Base-by-base conservation (phyloP, 2,113 vertebrate genomes). In the Passer montanus region DNA sequence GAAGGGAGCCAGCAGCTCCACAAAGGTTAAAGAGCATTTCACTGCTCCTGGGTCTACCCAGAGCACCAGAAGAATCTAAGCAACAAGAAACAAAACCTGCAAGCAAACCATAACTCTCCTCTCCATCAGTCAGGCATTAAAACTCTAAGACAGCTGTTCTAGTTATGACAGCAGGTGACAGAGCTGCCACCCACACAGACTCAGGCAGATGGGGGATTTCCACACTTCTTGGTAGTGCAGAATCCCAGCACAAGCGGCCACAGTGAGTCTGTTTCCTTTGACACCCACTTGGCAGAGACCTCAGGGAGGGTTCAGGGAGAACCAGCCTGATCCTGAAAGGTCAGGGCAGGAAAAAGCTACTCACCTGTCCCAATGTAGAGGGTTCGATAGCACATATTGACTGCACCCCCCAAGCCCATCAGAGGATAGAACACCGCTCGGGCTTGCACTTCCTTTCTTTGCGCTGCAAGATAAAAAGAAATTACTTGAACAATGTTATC, bases 301-400 rank as follows among this genome's bases (percentile, higher is more conserved):
- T 30, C 0, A 5, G 52, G 58, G 47, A 84, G 37, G 44, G 69
- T 33, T 37, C 75, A 75, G 62, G 50, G 21, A 90, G 59, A 95
- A 77, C 63, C 50, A 77, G n/a, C 30, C 59, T 5, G 43, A 44
- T 19, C 86, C 59, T 39, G 31, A 60, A 69, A 63, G 72, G 80
- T 23, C 49, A 55, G 53, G 33, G 43, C 59, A 80, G 84, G 47
- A 49, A 75, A 84, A 64, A 33, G 16, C 46, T 18, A 93, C 98
- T 98, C 95, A 99, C 99, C 99, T 97, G 99, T 99, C 98, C 99
- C 99, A 82, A 99, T 99, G 98, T 99, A 99, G 96, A 99, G 98
- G 67, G 99, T 99, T 95, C 99, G 98, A 89, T 99, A 99, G 97
- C 99, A 99, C 99, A 99, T 99, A 97, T 97, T 99, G 85, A 99